A percentile compares a stretch with the other conserved stretches of the same genome.
These are phyloP conservation scores for Epinotia bilunana DNA, from an alignment of 2,888 invertebrate genomes.

Conservation along the genomic window DNA sequence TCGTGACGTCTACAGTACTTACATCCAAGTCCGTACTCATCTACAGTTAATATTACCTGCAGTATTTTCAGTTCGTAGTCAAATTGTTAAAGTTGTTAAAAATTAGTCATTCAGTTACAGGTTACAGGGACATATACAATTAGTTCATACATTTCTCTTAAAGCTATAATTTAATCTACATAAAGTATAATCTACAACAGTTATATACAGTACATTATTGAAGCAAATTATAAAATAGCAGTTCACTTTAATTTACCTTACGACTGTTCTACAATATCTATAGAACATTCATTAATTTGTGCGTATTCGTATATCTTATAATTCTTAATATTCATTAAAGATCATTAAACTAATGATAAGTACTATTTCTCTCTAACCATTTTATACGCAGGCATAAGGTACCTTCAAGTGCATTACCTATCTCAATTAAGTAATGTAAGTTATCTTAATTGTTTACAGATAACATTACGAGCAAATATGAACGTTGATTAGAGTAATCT, in stretches of 20 bases:
- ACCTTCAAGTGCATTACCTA: constrained; percentile 13
- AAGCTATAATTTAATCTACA: constrained; percentile 26
- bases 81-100: constrained; percentile 31
- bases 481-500: constrained; percentile 19
- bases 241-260: constrained; percentile 2
- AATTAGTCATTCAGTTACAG: constrained; percentile 38
- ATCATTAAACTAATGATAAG: too few relatives aligned
- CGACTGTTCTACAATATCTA: not conserved
- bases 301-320: too few relatives aligned
- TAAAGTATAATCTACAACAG: constrained; percentile 22
- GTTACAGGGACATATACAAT: constrained; percentile 37
- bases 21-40: not conserved
- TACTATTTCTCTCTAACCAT: not conserved
- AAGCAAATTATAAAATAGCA: constrained; percentile 26
- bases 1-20: not conserved
- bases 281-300: not conserved
- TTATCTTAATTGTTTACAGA: constrained; percentile 22
- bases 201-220: constrained; percentile 32
- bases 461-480: constrained; percentile 24
- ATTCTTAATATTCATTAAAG: too few relatives aligned
- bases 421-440: constrained; percentile 9
- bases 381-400: constrained; percentile 1
- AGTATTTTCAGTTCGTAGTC: constrained; percentile 16
- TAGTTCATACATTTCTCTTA: constrained; percentile 37
- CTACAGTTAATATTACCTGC: not conserved